Evolutionary conservation across 2,113 vertebrate genomes (phyloP).

Genomic region (Trachemys scripta): DNA sequence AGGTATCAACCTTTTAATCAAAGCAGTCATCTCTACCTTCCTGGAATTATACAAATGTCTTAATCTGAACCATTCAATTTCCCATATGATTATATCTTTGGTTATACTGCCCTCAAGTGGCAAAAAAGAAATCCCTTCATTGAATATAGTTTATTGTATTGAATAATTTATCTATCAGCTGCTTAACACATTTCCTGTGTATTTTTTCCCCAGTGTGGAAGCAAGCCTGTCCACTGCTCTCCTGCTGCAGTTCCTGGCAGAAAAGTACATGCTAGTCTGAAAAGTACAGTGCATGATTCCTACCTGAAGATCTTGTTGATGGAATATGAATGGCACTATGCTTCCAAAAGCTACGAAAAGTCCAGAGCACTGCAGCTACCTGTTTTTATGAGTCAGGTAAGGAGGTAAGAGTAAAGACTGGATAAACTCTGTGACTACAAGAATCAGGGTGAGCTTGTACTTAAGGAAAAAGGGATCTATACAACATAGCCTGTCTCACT

Average conservation of each 20-base stretch:
- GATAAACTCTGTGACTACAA: not conserved
- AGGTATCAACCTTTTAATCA: not conserved
- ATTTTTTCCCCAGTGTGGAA: rapidly evolving
- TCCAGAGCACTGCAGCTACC: not conserved
- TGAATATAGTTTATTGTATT: not conserved
- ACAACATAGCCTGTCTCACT: not conserved
- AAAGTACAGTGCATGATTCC: not conserved
- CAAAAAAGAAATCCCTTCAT: not conserved
- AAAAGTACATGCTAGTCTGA: not conserved
- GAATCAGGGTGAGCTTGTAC: not conserved
- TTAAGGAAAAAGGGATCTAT: not conserved
- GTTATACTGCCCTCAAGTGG: constrained; percentile 69
- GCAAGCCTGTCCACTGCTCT: not conserved
- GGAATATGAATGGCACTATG: not conserved
- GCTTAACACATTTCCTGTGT: not conserved
- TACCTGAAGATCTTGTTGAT: not conserved
- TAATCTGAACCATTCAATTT: not conserved
- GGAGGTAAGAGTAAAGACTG: not conserved
- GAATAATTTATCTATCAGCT: not conserved
- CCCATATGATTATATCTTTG: not conserved
- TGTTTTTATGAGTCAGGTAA: not conserved
- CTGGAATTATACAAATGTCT: rapidly evolving
- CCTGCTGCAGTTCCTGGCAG: not conserved
- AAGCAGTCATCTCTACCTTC: not conserved
- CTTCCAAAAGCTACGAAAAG: not conserved